A percentile compares a stretch with the other conserved stretches of the same genome.
Conservation (phyloP, 2,888 invertebrate genomes). For the Orthonychiurus folsomi region DNA sequence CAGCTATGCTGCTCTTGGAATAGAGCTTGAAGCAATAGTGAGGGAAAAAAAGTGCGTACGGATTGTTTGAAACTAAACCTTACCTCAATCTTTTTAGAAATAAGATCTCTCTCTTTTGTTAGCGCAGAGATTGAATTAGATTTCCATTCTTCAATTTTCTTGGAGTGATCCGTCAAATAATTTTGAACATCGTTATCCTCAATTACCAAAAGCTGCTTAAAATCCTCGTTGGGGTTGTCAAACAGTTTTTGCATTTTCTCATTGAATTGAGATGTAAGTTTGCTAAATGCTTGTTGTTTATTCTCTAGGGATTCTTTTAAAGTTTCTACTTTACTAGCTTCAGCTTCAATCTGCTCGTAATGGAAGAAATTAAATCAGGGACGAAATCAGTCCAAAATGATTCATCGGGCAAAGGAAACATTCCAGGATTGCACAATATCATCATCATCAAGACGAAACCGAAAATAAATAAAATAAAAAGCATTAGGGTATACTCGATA, state of each 20-base stretch:
- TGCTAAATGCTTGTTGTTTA: constrained; percentile 27
- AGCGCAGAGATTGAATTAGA: constrained; percentile 22
- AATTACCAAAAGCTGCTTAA: constrained; percentile 28
- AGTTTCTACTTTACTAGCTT: constrained; percentile 33
- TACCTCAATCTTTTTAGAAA: constrained; percentile 33
- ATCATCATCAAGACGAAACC: no score
- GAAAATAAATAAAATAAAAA: no score
- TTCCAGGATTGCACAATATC: no score
- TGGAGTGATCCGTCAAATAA: constrained; percentile 26
- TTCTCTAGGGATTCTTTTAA: constrained; percentile 28
- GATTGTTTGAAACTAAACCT: neutral
- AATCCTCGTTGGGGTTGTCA: constrained; percentile 27
- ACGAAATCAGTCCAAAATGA: neutral
- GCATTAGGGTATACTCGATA: no score
- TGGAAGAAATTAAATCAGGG: constrained; percentile 39
- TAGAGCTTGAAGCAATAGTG: no score
- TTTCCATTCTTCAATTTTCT: constrained; percentile 35
- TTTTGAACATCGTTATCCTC: constrained; percentile 31
- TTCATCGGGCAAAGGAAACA: no score
- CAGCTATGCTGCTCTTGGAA: no score
- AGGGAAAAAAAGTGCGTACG: no score
- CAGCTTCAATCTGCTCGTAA: constrained; percentile 34
- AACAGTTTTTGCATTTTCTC: constrained; percentile 27
- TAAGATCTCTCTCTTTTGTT: constrained; percentile 22
- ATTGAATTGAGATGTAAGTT: constrained; percentile 21